Conservation (phyloP, 2,888 invertebrate genomes). For the Ophion ventricosus region DNA sequence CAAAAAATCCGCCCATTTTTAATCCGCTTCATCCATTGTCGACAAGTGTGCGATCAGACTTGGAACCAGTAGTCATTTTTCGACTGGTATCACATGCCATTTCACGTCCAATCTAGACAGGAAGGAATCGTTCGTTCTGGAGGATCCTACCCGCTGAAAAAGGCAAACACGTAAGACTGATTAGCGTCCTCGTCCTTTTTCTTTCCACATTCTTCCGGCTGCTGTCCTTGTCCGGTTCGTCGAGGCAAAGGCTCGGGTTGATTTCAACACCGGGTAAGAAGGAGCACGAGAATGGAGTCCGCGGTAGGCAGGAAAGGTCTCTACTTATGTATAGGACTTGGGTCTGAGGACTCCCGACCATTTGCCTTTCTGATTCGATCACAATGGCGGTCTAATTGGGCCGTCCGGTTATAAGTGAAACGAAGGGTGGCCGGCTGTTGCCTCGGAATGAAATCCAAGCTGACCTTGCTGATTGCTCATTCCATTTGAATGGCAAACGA, state of each 20-base stretch:
- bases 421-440: slow-evolving; percentile 56
- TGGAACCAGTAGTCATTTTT: too few species aligned
- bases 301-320: slow-evolving; percentile 28
- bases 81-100: not conserved
- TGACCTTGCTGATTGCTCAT: slow-evolving; percentile 50
- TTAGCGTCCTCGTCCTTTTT: slow-evolving; percentile 52
- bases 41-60: too few species aligned
- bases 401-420: slow-evolving; percentile 64
- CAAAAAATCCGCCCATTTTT: too few species aligned
- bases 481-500: slow-evolving; percentile 41
- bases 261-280: slow-evolving; percentile 47
- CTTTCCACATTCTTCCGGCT: slow-evolving; percentile 29
- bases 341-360: slow-evolving; percentile 34
- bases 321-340: not conserved
- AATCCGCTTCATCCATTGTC: too few species aligned
- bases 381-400: slow-evolving; percentile 66
- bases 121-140: not conserved
- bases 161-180: slow-evolving; percentile 47
- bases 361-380: slow-evolving; percentile 67
- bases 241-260: slow-evolving; percentile 40
- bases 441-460: slow-evolving; percentile 52
- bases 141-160: slow-evolving; percentile 34
- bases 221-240: slow-evolving; percentile 19
- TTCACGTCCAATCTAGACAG: not conserved
- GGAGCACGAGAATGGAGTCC: slow-evolving; percentile 23